Conservation (phyloP, 2,113 vertebrate species). For the Sturnira hondurensis region DNA sequence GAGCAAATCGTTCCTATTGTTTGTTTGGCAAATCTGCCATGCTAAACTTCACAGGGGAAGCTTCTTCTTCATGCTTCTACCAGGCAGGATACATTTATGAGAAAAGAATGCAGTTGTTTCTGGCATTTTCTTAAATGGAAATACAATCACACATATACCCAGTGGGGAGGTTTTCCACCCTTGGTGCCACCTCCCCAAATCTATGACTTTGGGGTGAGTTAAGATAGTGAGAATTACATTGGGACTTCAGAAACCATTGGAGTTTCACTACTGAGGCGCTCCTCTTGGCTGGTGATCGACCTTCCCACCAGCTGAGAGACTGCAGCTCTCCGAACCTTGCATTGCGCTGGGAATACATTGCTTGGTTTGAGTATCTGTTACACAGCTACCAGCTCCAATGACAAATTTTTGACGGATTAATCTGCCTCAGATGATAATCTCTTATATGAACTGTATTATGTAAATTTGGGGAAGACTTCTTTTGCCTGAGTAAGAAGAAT, state of each 20-base stretch:
- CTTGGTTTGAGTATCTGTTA: background rate
- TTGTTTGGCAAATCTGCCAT: background rate
- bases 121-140: background rate
- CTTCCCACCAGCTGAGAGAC: too few relatives aligned
- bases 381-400: background rate
- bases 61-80: background rate
- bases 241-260: background rate
- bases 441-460: background rate
- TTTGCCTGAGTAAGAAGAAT: conserved; percentile 48
- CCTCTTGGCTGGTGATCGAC: background rate
- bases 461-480: conserved; percentile 33
- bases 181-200: background rate
- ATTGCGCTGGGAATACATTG: background rate
- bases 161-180: background rate
- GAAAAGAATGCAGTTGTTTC: background rate
- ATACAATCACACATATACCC: fast-evolving
- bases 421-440: background rate
- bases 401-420: background rate
- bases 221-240: background rate
- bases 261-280: background rate
- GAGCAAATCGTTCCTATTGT: background rate
- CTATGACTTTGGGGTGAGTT: background rate
- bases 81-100: background rate
- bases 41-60: background rate
- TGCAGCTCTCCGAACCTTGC: background rate